phyloP scores from a whole-genome alignment of 1,140 invertebrate genomes.

The Drosophila gunungcola region DNA sequence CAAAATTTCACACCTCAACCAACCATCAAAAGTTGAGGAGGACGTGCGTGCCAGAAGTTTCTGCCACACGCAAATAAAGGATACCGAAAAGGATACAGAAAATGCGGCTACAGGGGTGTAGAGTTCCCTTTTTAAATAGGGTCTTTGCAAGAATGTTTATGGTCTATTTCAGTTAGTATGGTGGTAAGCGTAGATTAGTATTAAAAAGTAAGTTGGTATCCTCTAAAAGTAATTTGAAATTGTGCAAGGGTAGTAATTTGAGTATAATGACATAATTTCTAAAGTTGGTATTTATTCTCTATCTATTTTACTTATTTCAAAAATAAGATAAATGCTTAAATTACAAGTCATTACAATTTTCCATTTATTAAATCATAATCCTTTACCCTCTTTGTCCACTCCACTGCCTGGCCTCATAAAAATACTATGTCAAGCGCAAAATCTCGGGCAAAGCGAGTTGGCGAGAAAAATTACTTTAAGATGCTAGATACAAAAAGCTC shows the following conservation, averaged over 20 bases:
- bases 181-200: too few relatives aligned
- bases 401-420: slow-evolving; percentile 41
- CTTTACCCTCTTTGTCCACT: neutral
- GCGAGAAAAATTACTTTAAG: slow-evolving; percentile 43
- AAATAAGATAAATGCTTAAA: too few relatives aligned
- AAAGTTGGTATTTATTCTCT: neutral
- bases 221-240: too few relatives aligned
- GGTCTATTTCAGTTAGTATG: too few relatives aligned
- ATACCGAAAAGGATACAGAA: slow-evolving; percentile 27
- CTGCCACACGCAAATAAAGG: slow-evolving; percentile 15
- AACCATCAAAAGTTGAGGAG: slow-evolving; percentile 56
- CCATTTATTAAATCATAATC: neutral
- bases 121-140: neutral
- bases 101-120: neutral
- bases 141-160: neutral
- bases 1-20: slow-evolving; percentile 70
- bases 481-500: slow-evolving; percentile 28
- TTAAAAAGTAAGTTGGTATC: too few relatives aligned
- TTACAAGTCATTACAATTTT: neutral
- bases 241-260: too few relatives aligned
- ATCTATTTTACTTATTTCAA: neutral
- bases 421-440: slow-evolving; percentile 76
- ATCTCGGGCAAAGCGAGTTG: slow-evolving; percentile 34
- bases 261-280: too few relatives aligned
- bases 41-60: slow-evolving; percentile 45